Evolutionary conservation across 2,797 vertebrate genomes (phyloP), one percentile per base, ranked within the genome.

Genomic region (Oreochromis mossambicus): DNA sequence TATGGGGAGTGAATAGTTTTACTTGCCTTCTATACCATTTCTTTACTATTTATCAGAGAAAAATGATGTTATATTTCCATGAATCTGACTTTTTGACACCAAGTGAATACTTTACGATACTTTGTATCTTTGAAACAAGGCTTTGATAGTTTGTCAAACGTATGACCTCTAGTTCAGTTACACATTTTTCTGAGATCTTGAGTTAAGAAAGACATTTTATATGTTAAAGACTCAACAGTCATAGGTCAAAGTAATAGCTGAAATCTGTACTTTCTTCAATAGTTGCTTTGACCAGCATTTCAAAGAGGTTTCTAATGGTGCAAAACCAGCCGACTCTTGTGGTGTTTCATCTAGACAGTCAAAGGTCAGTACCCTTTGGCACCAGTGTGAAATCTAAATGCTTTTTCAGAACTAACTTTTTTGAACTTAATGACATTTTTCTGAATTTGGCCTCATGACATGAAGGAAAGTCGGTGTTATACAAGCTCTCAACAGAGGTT

Each of bases 31-130:
- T 48, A 5, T 13, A 8, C 68, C 10, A 50, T 75, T 73, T 75
- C 26, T 50, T 50, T 50, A n/a, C 68, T 17, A 32, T 75, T 50
- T 50, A 19, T 73, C 24, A 73, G 15, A 48, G 15, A 46, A 75
- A 75, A 75, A 50, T 1, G 4, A 52, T 8, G 41, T 43, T 43
- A 0, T 0, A 48, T 75, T 75, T 19, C 26, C 0, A 1, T 0
- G 43, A 75, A 19, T 75, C 10, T 2, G 10, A 50, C 7, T 48
- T 48, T 1, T 48, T 32, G 15, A 50, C 43, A 75, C 26, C 6
- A 50, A 48, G 43, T 19, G 4, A 19, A 29, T 48, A 73, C 24
- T 50, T 73, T 19, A 2, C 3, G 15, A 70, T 17, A 48, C 43
- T 73, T 73, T 48, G 24, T 63, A 38, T 63, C 58, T 21, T 63